Percentiles rank a stretch among this genome's conserved stretches.
These are phyloP conservation scores for Battus philenor DNA, from an alignment of 1,140 invertebrate genomes.

Conservation along the genomic window DNA sequence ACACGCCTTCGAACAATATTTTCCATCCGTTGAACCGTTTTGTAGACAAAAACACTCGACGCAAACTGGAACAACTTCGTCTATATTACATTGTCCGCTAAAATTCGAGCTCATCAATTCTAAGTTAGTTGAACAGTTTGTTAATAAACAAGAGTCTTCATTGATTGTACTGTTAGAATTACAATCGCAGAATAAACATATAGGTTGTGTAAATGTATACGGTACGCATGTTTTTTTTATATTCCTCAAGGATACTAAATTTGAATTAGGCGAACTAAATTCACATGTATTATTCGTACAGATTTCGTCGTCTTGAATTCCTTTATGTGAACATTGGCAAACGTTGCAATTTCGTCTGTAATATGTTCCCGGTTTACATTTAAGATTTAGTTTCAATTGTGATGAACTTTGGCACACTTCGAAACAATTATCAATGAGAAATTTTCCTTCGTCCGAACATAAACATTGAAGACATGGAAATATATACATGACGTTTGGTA, in stretches of 20 bases:
- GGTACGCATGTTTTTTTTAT: slow-evolving; percentile 30
- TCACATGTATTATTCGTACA: slow-evolving; percentile 36
- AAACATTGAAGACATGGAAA: slow-evolving; percentile 52
- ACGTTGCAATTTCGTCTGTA: slow-evolving; percentile 49
- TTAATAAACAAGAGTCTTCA: slow-evolving; percentile 42
- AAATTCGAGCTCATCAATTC: slow-evolving; percentile 23
- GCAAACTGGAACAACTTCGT: slow-evolving; percentile 51
- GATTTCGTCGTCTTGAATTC: slow-evolving; percentile 29
- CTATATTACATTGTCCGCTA: slow-evolving; percentile 34
- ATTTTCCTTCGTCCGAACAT: slow-evolving; percentile 49
- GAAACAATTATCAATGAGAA: slow-evolving; percentile 43
- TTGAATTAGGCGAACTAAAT: slow-evolving; percentile 15
- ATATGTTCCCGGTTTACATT: slow-evolving; percentile 42
- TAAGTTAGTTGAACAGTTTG: slow-evolving; percentile 36
- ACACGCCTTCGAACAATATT: slow-evolving; percentile 49
- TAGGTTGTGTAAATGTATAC: slow-evolving; percentile 39
- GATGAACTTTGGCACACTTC: slow-evolving; percentile 36
- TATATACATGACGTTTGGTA: slow-evolving; percentile 57
- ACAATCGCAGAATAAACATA: slow-evolving; percentile 58
- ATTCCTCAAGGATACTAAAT: slow-evolving; percentile 24
- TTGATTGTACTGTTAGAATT: slow-evolving; percentile 34
- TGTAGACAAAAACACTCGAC: slow-evolving; percentile 52
- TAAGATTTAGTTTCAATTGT: slow-evolving; percentile 10
- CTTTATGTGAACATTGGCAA: slow-evolving; percentile 43
- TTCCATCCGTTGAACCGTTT: slow-evolving; percentile 29